A percentile compares a stretch with the other conserved stretches of the same genome.
phyloP scores from a whole-genome alignment of 1,140 invertebrate species.

The Streblospio benedicti region DNA sequence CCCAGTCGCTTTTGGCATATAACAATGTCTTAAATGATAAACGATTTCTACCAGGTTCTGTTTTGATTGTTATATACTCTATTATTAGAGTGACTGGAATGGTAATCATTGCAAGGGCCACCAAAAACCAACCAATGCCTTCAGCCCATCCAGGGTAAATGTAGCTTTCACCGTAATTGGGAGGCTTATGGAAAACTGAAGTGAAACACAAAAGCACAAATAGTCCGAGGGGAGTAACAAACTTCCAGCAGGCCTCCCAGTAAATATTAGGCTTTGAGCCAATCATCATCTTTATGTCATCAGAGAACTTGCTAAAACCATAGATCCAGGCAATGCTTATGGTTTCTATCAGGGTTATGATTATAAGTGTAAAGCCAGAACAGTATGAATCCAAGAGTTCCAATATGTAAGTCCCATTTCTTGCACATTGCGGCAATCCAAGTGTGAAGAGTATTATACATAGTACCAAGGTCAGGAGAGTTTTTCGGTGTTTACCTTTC shows the following conservation, averaged over 20 bases:
- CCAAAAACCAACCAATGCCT: conserved; percentile 11
- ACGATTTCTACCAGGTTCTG: conserved; percentile 39
- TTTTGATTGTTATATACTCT: no score
- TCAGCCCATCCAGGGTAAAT: conserved; percentile 12
- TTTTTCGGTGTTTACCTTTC: conserved; percentile 8
- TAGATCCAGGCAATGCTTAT: conserved; percentile 27
- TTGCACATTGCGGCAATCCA: conserved; percentile 3
- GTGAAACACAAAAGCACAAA: conserved; percentile 51
- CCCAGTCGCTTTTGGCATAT: background rate
- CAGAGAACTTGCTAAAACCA: conserved; percentile 18
- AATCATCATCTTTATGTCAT: conserved; percentile 14
- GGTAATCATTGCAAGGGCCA: background rate
- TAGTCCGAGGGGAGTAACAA: conserved; percentile 8
- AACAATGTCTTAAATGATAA: background rate
- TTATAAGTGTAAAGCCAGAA: conserved; percentile 25
- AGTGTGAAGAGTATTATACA: conserved; percentile 2
- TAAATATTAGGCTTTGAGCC: background rate
- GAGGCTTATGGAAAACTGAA: background rate
- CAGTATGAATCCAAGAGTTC: conserved; percentile 47
- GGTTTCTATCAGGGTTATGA: conserved; percentile 22
- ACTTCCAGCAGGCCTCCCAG: conserved; percentile 7
- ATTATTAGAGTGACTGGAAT: conserved; percentile 40
- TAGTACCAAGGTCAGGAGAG: background rate
- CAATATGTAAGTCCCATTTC: conserved; percentile 40
- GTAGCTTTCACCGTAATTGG: background rate